Evolutionary conservation across 2,797 vertebrate species (phyloP).

Genomic region (Hapalemur alaotrensis): DNA sequence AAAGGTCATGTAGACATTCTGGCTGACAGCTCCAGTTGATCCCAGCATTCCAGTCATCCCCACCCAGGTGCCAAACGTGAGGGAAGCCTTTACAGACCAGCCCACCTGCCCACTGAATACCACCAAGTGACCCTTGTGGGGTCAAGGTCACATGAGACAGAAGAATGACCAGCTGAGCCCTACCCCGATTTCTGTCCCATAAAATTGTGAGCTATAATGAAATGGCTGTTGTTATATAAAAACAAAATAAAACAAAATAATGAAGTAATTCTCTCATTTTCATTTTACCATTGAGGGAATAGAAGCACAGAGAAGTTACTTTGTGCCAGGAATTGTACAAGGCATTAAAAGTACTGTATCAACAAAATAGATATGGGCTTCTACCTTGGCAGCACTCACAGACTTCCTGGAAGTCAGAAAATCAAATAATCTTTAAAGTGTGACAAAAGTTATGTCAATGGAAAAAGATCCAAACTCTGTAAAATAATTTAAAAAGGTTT

Average conservation of each 20-base stretch:
- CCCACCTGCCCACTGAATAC: background rate
- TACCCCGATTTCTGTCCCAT: background rate
- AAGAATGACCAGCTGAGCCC: background rate
- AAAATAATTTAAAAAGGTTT: too few species aligned
- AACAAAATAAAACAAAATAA: background rate
- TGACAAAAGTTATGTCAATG: background rate
- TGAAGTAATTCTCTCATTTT: background rate
- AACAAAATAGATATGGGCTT: background rate
- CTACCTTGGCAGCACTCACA: background rate
- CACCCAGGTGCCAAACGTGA: background rate
- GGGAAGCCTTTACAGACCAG: background rate
- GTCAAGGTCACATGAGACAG: background rate
- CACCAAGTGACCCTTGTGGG: background rate
- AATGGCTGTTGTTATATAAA: background rate
- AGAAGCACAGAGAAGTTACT: background rate
- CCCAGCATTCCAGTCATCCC: background rate
- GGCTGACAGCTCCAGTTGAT: background rate
- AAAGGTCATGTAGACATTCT: background rate
- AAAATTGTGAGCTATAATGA: background rate
- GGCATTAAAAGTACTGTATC: background rate
- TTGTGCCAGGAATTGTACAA: background rate
- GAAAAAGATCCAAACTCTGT: too few species aligned
- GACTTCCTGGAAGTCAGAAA: background rate
- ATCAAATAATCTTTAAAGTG: slow-evolving; percentile 10
- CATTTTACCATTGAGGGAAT: background rate